Base-by-base conservation (phyloP, 1,140 invertebrate genomes). In the Antheraea mylitta region DNA sequence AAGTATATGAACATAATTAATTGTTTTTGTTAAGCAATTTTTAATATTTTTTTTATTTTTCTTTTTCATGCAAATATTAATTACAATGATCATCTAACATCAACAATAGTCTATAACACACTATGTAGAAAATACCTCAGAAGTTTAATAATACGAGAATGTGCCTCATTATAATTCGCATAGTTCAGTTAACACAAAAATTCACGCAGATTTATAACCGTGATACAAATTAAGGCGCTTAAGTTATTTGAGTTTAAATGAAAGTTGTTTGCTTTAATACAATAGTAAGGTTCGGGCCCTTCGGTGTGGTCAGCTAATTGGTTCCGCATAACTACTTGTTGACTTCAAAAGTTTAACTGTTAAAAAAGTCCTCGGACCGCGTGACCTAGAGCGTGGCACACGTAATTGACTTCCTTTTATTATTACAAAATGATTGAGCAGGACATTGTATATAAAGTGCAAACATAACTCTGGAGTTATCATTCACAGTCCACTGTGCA, bases 391-490 rank as follows among this genome's bases (percentile, higher is more conserved):
- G 74, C 79, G 74, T 18, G 74, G 71, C 18, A 66, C 74, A 74
- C 85, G 80, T 83, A 82, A 80, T 78, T 87, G 85, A 89, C 87
- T 91, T 91, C 89, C 89, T 91, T 86, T 89, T 89, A 85, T 79
- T 82, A 88, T 81, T 75, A 73, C 74, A 69, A 69, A 86, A 81
- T 74, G 79, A 87, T 80, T 83, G 84, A 80, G 71, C 81, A 79
- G 80, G 81, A 85, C 72, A 71, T 3, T 69, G 70, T 90, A 89
- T 90, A 90, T 78, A 91, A 89, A 85, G 80, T 53, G 76, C 76
- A 78, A 78, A 68, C 77, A 65, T 63, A 74, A 73, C 73, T 78
- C 79, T 72, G 83, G 82, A 85, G 70, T 77, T 77, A 85, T 77
- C 87, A 91, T 88, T 91, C 87, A 85, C 87, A 84, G 85, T 85